Conservation (phyloP, 2,888 invertebrate species). For the Orthosia gracilis region DNA sequence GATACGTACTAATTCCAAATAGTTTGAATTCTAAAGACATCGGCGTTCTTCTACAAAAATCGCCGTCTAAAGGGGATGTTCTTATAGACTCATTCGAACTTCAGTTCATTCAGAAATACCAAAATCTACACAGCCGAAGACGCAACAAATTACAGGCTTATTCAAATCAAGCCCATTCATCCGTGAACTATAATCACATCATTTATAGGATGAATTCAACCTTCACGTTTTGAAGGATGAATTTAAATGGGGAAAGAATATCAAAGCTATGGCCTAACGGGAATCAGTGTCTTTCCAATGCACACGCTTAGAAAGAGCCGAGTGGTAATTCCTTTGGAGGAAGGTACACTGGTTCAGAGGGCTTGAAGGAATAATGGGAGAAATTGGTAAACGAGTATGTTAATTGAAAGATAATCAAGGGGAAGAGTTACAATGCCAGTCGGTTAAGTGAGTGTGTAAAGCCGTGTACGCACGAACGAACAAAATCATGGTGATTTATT, state of each 20-base stretch:
- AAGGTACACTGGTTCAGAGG: conserved; percentile 6
- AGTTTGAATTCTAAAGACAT: too few species aligned
- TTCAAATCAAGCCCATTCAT: conserved; percentile 40
- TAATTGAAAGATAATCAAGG: conserved; percentile 22
- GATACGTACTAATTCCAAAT: too few species aligned
- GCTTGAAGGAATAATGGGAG: not conserved
- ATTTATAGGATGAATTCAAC: conserved; percentile 50
- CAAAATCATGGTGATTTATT: too few species aligned
- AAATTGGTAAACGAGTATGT: conserved; percentile 15
- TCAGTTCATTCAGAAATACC: not conserved
- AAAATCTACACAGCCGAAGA: not conserved
- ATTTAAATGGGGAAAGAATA: conserved; percentile 60
- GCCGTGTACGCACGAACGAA: too few species aligned
- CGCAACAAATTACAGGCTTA: not conserved
- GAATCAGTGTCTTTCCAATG: conserved; percentile 58
- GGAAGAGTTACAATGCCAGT: not conserved
- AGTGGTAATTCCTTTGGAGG: conserved; percentile 18
- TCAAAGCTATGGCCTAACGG: conserved; percentile 57
- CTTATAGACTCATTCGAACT: too few species aligned
- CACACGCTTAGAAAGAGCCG: conserved; percentile 51
- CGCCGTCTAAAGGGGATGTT: too few species aligned
- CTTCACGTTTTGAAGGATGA: conserved; percentile 45
- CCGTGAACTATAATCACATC: conserved; percentile 57
- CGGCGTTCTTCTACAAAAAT: too few species aligned
- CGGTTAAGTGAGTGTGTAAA: not conserved